Base-by-base conservation (phyloP, 2,888 invertebrate genomes). In the Macaria notata region DNA sequence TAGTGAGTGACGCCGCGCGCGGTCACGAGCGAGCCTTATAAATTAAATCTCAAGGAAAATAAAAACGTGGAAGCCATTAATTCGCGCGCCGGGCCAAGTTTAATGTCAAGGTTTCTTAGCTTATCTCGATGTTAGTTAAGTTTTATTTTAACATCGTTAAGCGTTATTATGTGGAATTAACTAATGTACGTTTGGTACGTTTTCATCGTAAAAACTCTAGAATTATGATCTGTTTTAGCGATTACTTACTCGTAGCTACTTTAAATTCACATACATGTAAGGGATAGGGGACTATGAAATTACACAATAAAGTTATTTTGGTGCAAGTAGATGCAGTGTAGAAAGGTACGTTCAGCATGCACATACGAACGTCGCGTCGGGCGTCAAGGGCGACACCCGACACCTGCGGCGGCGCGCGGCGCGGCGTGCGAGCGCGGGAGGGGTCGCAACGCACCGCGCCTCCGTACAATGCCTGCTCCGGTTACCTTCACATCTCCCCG, bases 41-140 rank as follows among this genome's bases (percentile, higher is more conserved):
- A 91, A 91, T 91, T 89, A 88, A 88, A 89, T 88, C 90, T 91
- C 88, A 87, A 89, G 90, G 88, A 89, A 89, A 89, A 89, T 89
- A 88, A 90, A 91, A 90, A 90, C 91, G 85, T 88, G 88, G 90
- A 90, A 89, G 88, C 87, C 86, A 91, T 91, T 91, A 89, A 89
- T 91, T 90, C 88, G 90, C 90, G 86, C 88, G 85, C 81, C 83
- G 83, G 86, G 88, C 88, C 90, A 90, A 90, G 90, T 90, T 90
- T 88, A 91, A 91, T 91, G 91, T 91, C 91, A 91, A 91, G 91
- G 91, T 86, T 89, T 81, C 78, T 85, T 82, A 84, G 79, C 82
- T 88, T 89, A 90, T 89, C 90, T 84, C 84, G 84, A 84, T 85
- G 84, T 88, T 88, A 87, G 84, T 84, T 83, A 82, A 79, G 82